A percentile compares a stretch with the other conserved stretches of the same genome.
These are phyloP conservation scores for Amblyopsis hoosieri DNA, from an alignment of 2,797 vertebrate species.

Conservation along the genomic window DNA sequence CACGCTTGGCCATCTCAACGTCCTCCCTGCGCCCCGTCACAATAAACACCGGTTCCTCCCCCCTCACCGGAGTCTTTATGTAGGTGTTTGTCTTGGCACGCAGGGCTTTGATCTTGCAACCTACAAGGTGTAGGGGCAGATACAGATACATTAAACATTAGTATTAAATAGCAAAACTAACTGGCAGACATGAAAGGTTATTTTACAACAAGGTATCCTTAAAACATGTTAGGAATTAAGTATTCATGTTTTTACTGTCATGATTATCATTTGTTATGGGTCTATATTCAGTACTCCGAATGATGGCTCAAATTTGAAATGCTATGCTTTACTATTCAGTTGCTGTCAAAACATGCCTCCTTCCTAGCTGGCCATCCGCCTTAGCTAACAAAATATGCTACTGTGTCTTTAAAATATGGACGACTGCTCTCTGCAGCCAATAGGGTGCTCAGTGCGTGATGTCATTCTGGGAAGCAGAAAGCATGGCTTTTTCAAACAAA, in stretches of 20 bases:
- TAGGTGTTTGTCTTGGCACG: slow-evolving; percentile 97
- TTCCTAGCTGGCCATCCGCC: slow-evolving; percentile 29
- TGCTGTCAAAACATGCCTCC: slow-evolving; percentile 22
- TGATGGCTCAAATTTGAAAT: no score
- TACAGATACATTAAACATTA: background rate
- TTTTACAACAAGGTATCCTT: no score
- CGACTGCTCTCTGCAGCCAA: slow-evolving; percentile 76
- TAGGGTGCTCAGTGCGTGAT: slow-evolving; percentile 85
- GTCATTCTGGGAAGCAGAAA: slow-evolving; percentile 90
- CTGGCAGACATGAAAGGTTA: background rate
- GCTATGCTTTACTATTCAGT: no score
- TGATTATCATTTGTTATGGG: no score
- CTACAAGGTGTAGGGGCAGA: slow-evolving; percentile 60
- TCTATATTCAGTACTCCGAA: background rate
- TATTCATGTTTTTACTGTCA: no score
- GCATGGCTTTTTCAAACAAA: slow-evolving; percentile 97
- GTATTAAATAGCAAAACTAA: background rate
- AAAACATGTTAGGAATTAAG: no score
- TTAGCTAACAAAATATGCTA: slow-evolving; percentile 8
- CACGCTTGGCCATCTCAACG: slow-evolving; percentile 95
- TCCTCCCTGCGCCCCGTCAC: slow-evolving; percentile 95
- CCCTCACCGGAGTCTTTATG: slow-evolving; percentile 96
- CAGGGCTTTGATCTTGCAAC: slow-evolving; percentile 97
- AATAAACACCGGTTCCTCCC: slow-evolving; percentile 94
- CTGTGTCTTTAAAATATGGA: slow-evolving; percentile 79